Base-by-base conservation (phyloP, 2,797 vertebrate species). In the Mormyrops boulengeri region DNA sequence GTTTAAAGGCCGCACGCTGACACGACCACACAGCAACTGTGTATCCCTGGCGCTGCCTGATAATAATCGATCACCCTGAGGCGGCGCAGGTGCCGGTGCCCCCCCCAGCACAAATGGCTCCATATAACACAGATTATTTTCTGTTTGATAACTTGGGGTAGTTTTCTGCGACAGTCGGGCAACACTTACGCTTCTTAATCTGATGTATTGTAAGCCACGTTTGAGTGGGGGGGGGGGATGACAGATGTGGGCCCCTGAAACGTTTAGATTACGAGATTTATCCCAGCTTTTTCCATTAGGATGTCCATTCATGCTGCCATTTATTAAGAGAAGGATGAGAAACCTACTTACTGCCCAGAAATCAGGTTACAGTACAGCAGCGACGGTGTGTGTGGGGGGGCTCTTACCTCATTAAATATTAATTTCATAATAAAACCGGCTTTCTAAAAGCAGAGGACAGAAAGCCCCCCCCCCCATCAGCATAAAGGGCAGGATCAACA, bases 381-480 rank as follows among this genome's bases (percentile, higher is more conserved):
- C 92, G 30, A 5, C 66, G 1, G 66, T 1, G 26, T 11, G 9
- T n/a, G 19, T 8, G 60, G 11, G 26, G 93, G 94, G 95, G 94
- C 90, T 47, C 93, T 95, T 94, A 96, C 92, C 95, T 96, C 95
- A 97, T 97, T 95, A 96, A 96, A 96, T 96, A 97, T 96, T 96
- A 93, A 96, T 96, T 94, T 96, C 94, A 95, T 95, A 95, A 95
- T 95, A 95, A 95, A 91, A 92, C 92, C 93, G 91, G 93, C 94
- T 93, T 93, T 94, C 94, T 94, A 94, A 95, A 95, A 94, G 94
- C 86, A 91, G 52, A 77, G 57, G 2, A 4, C 14, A 53, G 88
- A 50, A 66, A 60, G 91, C 90, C 91, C 92, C 89, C 84, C 89
- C 88, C 90, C 77, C 87, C 3, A 3, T 91, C 90, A 92, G 88